Evolutionary conservation across 1,140 invertebrate species (phyloP), one percentile per base, ranked within the genome.

Genomic region (Temnothorax longispinosus): DNA sequence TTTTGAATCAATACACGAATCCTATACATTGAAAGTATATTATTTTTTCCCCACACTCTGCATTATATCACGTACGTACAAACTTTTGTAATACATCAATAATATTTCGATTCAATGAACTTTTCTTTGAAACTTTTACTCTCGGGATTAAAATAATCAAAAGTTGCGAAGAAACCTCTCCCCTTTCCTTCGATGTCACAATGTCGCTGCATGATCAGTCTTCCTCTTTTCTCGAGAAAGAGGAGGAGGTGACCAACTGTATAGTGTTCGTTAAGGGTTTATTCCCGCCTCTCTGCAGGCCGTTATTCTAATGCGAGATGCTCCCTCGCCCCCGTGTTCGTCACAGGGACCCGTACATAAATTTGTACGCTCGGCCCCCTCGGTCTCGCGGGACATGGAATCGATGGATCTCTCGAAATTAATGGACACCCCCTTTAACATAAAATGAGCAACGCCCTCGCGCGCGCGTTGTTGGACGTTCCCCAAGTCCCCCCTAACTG

Each of bases 391-490:
- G 35, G 47, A 77, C 54, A 81, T 27, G 67, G 54, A 88, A 93
- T 93, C 91, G 91, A 47, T 11, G 76, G 44, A 94, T 94, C 94
- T 92, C 86, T 65, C 76, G 85, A 92, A 92, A 92, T 94, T 91
- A 94, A 94, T 94, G 93, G 91, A 93, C 91, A 92, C 93, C 91
- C 91, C 87, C 91, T 81, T 35, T 44, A 62, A 85, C 87, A 89
- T 87, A 75, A 94, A 95, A 94, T 93, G 93, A 94, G 93, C 93
- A 94, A 94, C 94, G 93, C 93, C 93, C 93, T 93, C 88, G 89
- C 75, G 69, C 72, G 69, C 76, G 41, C 54, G 89, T 92, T 92
- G 91, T 44, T 44, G 54, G n/a, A 75, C 92, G 81, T 35, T 15
- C 90, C 88, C 11, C 76, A 78, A 76, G 80, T 81, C n/a, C 50